Evolutionary conservation across 64 coral and sea anemone genomes (phyloP).

Genomic region (Acropora yongei): DNA sequence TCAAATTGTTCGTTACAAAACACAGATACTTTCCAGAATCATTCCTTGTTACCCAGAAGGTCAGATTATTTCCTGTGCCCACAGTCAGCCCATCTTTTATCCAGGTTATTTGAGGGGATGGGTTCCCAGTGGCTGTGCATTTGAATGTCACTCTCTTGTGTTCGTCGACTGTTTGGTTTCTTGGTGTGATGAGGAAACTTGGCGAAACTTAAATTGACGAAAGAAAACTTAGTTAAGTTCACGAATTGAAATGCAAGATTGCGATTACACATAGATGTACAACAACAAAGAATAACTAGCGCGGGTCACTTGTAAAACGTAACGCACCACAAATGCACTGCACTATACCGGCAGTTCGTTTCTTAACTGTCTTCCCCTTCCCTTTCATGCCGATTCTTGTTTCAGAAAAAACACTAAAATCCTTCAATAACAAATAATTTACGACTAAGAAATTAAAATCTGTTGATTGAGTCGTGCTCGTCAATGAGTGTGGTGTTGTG

Average conservation of each 20-base stretch:
- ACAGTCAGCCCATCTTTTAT: neutral
- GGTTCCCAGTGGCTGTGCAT: slow-evolving; percentile 12
- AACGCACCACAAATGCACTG: no score
- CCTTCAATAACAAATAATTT: no score
- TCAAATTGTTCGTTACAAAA: neutral
- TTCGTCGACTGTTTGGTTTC: slow-evolving; percentile 1
- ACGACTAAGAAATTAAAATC: no score
- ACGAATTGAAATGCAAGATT: no score
- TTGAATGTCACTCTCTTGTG: neutral
- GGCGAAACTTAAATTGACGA: neutral
- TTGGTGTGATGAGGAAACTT: neutral
- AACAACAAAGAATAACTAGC: no score
- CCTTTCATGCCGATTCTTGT: no score
- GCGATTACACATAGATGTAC: no score
- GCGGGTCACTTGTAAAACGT: no score
- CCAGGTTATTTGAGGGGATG: slow-evolving; percentile 28
- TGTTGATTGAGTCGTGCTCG: no score
- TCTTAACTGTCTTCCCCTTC: no score
- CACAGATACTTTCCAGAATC: slow-evolving; percentile 28
- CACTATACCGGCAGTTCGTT: no score
- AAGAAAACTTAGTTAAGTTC: neutral
- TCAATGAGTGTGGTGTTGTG: neutral
- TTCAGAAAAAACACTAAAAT: no score
- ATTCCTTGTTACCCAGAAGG: neutral
- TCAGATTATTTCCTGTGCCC: neutral